These are phyloP conservation scores for Esox masquinongy DNA, from an alignment of 2,797 vertebrate species.

Conservation along the genomic window DNA sequence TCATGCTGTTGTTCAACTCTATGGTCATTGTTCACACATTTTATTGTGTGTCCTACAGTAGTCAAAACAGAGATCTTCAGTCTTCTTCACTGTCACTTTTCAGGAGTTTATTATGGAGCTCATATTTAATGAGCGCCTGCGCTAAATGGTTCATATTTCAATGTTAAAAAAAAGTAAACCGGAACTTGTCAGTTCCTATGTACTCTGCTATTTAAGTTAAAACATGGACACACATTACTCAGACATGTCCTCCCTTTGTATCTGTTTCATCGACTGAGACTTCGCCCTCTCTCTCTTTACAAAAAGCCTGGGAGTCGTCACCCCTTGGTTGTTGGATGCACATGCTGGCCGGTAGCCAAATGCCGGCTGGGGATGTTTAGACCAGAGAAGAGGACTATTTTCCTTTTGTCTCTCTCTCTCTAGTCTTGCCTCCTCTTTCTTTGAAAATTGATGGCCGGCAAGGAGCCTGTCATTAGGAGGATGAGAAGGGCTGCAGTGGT, in stretches of 20 bases:
- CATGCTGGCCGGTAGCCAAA: slow-evolving; percentile 46
- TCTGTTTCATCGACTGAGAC: not conserved
- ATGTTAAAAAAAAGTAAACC: not conserved
- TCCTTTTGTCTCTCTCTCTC: slow-evolving; percentile 30
- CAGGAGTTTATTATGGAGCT: not conserved
- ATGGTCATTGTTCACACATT: not conserved
- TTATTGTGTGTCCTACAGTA: not conserved
- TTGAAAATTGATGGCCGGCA: slow-evolving; percentile 59
- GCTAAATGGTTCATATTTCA: not conserved
- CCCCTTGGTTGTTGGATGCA: slow-evolving; percentile 29
- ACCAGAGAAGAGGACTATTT: slow-evolving; percentile 32
- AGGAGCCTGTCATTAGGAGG: slow-evolving; percentile 74
- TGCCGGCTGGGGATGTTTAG: slow-evolving; percentile 39
- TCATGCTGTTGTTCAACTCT: not conserved
- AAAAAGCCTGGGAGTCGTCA: slow-evolving; percentile 11
- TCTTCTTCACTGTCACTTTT: not conserved
- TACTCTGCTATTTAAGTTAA: not conserved
- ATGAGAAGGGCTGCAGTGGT: slow-evolving; percentile 60
- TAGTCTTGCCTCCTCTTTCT: slow-evolving; percentile 35
- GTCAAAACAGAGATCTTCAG: not conserved
- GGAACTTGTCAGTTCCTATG: not conserved
- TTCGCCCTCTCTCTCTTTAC: slow-evolving; percentile 11
- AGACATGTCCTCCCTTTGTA: not conserved
- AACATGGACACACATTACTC: not conserved
- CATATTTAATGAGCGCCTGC: not conserved